A percentile compares a stretch with the other conserved stretches of the same genome.
phyloP scores from a whole-genome alignment of 2,113 vertebrate species.

The Thalassoma bifasciatum region DNA sequence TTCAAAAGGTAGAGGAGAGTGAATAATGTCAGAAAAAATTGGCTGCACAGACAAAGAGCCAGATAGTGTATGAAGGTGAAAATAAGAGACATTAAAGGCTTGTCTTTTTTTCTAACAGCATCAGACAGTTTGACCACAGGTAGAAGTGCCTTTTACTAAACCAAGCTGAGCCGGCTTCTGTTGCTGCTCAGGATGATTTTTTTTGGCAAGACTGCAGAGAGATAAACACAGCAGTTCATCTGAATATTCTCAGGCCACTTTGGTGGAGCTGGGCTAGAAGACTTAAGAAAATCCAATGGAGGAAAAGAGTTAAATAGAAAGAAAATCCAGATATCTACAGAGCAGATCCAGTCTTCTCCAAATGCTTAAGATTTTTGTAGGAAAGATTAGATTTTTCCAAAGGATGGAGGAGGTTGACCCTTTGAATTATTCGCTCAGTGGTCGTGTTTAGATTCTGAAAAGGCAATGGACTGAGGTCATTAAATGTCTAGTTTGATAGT shows the following conservation, averaged over 20 bases:
- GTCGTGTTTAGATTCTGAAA: conserved; percentile 44
- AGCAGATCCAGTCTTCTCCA: conserved; percentile 19
- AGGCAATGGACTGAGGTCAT: conserved; percentile 48
- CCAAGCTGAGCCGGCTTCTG: conserved; percentile 13
- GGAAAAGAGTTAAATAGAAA: conserved; percentile 18
- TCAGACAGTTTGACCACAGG: conserved; percentile 30
- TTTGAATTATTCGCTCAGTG: conserved; percentile 11
- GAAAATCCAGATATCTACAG: conserved; percentile 13
- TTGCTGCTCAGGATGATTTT: conserved; percentile 24
- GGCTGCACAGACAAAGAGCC: conserved; percentile 1
- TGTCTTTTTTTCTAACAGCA: conserved; percentile 28
- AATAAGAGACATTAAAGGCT: conserved; percentile 42
- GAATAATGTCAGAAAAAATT: conserved; percentile 28
- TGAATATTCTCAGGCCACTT: conserved; percentile 45
- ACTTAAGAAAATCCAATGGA: conserved; percentile 2
- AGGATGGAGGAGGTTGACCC: conserved; percentile 37
- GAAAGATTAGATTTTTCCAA: conserved; percentile 33
- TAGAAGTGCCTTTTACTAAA: conserved; percentile 21
- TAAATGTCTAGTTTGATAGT: conserved; percentile 26
- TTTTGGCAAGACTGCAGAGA: conserved; percentile 35
- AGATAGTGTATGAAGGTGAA: conserved; percentile 25
- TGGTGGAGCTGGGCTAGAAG: conserved; percentile 37
- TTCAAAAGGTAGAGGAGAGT: conserved; percentile 29
- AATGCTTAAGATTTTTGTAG: conserved; percentile 51
- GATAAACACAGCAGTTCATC: conserved; percentile 53